Percentiles rank a stretch among this genome's conserved stretches.
Conservation (phyloP, 2,797 vertebrate genomes). For the Tenualosa ilisha region DNA sequence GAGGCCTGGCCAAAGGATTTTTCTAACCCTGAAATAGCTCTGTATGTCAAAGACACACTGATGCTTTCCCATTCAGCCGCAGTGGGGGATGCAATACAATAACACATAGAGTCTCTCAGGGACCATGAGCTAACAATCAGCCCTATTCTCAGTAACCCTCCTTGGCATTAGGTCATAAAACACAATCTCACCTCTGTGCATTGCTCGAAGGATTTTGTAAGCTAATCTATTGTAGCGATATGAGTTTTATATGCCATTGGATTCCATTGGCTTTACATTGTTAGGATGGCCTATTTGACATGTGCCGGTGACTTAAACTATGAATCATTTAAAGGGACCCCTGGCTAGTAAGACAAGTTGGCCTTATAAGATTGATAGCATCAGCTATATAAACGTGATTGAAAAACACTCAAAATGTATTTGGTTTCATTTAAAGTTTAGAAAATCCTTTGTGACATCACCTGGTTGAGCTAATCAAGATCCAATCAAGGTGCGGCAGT, state of each 20-base stretch:
- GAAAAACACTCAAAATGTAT: no score
- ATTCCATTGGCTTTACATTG: no score
- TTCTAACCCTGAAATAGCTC: constrained; percentile 6
- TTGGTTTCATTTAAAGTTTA: no score
- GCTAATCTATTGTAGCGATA: neutral
- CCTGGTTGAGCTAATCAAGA: no score
- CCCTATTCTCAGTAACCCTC: neutral
- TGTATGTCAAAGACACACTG: neutral
- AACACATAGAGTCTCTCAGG: neutral
- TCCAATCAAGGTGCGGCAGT: no score
- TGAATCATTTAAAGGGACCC: neutral
- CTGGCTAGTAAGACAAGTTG: no score
- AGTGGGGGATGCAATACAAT: neutral
- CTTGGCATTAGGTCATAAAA: neutral
- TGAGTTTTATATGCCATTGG: neutral
- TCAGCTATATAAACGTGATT: no score
- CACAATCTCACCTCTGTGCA: neutral
- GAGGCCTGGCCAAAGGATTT: neutral
- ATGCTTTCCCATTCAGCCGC: neutral
- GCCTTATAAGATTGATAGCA: no score
- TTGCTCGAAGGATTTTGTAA: neutral
- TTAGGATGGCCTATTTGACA: neutral
- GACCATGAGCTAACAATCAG: no score
- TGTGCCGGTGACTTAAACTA: neutral
- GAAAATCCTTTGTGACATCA: no score